Evolutionary conservation across 2,888 invertebrate species (phyloP).

Genomic region (Gymnocheta viridis): DNA sequence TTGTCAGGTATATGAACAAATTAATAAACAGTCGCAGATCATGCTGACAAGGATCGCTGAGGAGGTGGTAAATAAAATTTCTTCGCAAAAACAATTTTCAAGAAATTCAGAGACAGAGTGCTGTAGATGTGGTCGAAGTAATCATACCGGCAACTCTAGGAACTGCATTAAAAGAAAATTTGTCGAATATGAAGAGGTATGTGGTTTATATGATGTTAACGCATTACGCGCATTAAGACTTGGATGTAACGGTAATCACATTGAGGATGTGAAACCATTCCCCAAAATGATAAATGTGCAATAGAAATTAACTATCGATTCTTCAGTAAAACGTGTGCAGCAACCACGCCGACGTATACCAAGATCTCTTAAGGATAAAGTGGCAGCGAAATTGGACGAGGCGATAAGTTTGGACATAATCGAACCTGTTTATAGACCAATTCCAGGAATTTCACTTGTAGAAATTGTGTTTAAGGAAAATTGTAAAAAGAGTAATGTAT

Average conservation of each 20-base stretch:
- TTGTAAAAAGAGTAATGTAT: conserved; percentile 47
- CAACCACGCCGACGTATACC: conserved; percentile 72
- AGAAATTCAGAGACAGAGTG: conserved; percentile 38
- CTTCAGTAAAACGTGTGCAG: conserved; percentile 35
- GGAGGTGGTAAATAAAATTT: conserved; percentile 46
- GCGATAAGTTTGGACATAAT: conserved; percentile 74
- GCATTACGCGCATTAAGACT: not conserved
- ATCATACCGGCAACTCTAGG: conserved; percentile 27
- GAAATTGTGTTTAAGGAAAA: conserved; percentile 70
- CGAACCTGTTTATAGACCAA: conserved; percentile 74
- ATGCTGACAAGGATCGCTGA: not conserved
- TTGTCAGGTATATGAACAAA: conserved; percentile 58
- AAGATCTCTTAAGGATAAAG: conserved; percentile 72
- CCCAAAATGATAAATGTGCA: conserved; percentile 44
- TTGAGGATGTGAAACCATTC: conserved; percentile 41
- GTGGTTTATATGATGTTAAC: not conserved
- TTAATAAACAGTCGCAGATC: conserved; percentile 50
- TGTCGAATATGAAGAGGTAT: not conserved
- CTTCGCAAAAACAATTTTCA: not conserved
- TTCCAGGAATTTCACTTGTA: conserved; percentile 77
- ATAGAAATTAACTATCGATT: conserved; percentile 28
- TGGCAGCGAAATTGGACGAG: conserved; percentile 33
- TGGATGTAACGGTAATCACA: conserved; percentile 34
- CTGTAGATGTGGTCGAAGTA: conserved; percentile 42
- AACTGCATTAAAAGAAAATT: conserved; percentile 43